Evolutionary conservation across 1,140 invertebrate species (phyloP), one percentile per base, ranked within the genome.

Genomic region (Aphidius ervi): DNA sequence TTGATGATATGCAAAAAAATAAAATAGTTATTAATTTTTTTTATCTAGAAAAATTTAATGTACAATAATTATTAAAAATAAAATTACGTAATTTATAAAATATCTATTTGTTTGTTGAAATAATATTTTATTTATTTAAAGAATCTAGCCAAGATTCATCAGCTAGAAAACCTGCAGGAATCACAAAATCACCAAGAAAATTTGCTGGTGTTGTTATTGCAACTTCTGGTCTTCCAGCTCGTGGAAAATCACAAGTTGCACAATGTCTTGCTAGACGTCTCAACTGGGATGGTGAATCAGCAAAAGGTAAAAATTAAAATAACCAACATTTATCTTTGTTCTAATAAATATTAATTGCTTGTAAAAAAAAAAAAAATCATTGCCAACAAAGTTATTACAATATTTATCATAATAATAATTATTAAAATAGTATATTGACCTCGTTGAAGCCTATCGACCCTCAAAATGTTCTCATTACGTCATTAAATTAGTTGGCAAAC

Each of bases 231-330:
- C 80, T 97, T 58, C 95, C 95, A 7, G 95, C 93, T 4, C 82
- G 92, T 37, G 92, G 91, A 52, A 98, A 97, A 81, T 96, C 93
- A 37, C 91, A 94, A 72, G 87, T 97, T 60, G 91, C 92, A 1
- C 90, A 93, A 68, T 92, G 93, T 66, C 83, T 97, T n/a, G 84
- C 87, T 48, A 82, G 93, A 49, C 93, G 95, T 68, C 84, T 96
- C 37, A 94, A 93, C 72, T 96, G 93, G 91, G 94, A 90, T 70
- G 91, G 92, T 10, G 88, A 94, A 65, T 85, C 85, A 64, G 90
- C 92, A 39, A 93, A 90, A 89, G 91, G 92, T 93, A 81, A 62
- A 64, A 61, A 46, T 31, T 31, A 37, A n/a, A n/a, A n/a, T n/a
- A n/a, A n/a, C n/a, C n/a, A n/a, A n/a, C n/a, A n/a, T n/a, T n/a